Evolutionary conservation across 2,797 vertebrate genomes (phyloP).

Genomic region (Sparidentex hasta): DNA sequence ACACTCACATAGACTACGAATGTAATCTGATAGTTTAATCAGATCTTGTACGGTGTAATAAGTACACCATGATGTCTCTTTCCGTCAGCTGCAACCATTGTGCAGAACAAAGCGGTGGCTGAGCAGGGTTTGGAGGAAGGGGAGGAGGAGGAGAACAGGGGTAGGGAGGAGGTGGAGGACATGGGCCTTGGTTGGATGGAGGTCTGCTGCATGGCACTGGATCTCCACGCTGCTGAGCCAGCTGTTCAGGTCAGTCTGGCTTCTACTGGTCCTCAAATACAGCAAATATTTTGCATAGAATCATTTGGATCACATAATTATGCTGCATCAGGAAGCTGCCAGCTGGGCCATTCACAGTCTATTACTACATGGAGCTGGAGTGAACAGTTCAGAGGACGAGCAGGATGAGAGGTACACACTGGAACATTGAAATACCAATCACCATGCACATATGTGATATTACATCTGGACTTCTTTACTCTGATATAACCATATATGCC

Average conservation of each 20-base stretch:
- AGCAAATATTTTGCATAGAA: too few relatives aligned
- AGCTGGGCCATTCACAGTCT: slow-evolving; percentile 95
- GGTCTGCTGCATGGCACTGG: slow-evolving; percentile 90
- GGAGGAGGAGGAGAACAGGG: slow-evolving; percentile 84
- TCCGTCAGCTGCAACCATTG: slow-evolving; percentile 91
- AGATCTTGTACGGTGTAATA: not conserved
- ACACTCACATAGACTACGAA: not conserved
- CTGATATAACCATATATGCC: too few relatives aligned
- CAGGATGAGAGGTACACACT: slow-evolving; percentile 88
- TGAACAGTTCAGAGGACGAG: slow-evolving; percentile 87
- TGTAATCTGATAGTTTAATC: not conserved
- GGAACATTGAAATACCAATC: not conserved
- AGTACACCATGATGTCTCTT: not conserved
- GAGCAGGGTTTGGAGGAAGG: slow-evolving; percentile 82
- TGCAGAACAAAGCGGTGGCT: slow-evolving; percentile 89
- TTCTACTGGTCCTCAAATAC: fast-evolving
- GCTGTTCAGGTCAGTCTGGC: slow-evolving; percentile 88
- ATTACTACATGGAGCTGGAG: slow-evolving; percentile 87
- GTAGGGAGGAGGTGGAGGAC: slow-evolving; percentile 74
- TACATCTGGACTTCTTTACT: not conserved
- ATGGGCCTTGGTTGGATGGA: slow-evolving; percentile 90
- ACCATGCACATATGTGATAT: not conserved
- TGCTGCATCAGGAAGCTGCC: slow-evolving; percentile 89
- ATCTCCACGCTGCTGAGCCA: slow-evolving; percentile 87
- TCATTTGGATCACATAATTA: not conserved